Conservation (phyloP, 1,140 invertebrate genomes). For the Dendroctonus ponderosae region DNA sequence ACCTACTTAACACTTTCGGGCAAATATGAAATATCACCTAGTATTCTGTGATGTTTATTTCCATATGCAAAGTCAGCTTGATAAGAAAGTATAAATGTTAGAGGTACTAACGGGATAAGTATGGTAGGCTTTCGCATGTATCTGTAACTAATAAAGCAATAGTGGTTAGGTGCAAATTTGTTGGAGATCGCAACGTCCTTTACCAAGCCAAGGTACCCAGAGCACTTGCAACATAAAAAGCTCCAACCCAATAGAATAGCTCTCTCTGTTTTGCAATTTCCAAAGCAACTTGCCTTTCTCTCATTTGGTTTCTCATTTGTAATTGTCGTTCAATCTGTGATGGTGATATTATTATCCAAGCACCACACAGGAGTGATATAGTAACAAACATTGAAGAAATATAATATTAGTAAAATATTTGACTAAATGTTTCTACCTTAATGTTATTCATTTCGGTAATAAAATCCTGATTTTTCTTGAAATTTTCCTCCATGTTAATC, state of each 20-base stretch:
- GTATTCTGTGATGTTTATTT: slow-evolving; percentile 71
- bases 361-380: background rate
- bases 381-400: background rate
- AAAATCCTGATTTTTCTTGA: slow-evolving; percentile 71
- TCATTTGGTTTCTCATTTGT: slow-evolving; percentile 76
- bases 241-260: slow-evolving; percentile 68
- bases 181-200: slow-evolving; percentile 5
- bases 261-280: slow-evolving; percentile 70
- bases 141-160: slow-evolving; percentile 56
- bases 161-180: background rate
- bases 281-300: slow-evolving; percentile 69
- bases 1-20: background rate
- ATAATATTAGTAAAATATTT: background rate
- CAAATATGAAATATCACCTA: slow-evolving; percentile 56
- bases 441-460: slow-evolving; percentile 66
- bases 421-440: slow-evolving; percentile 52
- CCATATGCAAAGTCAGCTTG: slow-evolving; percentile 76
- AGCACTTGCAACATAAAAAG: slow-evolving; percentile 64
- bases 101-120: slow-evolving; percentile 63
- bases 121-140: slow-evolving; percentile 59
- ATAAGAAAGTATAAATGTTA: slow-evolving; percentile 71
- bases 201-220: slow-evolving; percentile 62
- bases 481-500: slow-evolving; percentile 44
- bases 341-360: slow-evolving; percentile 22
- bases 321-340: slow-evolving; percentile 69